A percentile compares a stretch with the other conserved stretches of the same genome.
Evolutionary conservation across 2,113 vertebrate species (phyloP).

Genomic region (Xenus cinereus): DNA sequence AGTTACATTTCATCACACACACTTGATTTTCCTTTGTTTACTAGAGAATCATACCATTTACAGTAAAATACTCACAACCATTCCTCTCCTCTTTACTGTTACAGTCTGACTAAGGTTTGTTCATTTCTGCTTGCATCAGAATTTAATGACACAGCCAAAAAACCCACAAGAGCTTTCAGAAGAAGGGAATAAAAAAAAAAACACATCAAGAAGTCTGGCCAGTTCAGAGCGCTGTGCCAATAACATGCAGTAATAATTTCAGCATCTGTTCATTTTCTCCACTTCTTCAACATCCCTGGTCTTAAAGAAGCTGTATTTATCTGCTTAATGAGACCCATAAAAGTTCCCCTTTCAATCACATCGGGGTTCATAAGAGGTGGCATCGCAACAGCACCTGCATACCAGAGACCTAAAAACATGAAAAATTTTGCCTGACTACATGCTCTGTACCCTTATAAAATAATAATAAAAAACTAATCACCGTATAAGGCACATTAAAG

Average conservation of each 20-base stretch:
- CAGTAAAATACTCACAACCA: not conserved
- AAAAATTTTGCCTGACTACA: not conserved
- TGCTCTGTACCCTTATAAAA: not conserved
- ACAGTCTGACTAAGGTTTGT: not conserved
- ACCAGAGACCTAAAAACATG: not conserved
- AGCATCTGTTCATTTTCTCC: not conserved
- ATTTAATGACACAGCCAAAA: not conserved
- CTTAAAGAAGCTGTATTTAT: not conserved
- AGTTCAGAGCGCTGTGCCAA: not conserved
- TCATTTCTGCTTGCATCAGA: not conserved
- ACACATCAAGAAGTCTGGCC: not conserved
- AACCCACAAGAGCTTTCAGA: not conserved
- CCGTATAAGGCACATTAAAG: not conserved
- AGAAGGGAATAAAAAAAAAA: not conserved
- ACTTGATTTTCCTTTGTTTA: not conserved
- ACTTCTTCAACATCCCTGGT: not conserved
- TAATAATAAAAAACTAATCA: not conserved
- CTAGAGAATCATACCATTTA: not conserved
- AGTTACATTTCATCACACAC: not conserved
- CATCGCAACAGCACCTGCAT: accelerated
- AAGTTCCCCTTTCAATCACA: not conserved
- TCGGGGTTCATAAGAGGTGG: not conserved
- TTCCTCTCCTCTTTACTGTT: not conserved
- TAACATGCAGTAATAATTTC: not conserved
- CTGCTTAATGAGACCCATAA: not conserved